Base-by-base conservation (phyloP, 1,140 invertebrate species). In the Anastrepha ludens region DNA sequence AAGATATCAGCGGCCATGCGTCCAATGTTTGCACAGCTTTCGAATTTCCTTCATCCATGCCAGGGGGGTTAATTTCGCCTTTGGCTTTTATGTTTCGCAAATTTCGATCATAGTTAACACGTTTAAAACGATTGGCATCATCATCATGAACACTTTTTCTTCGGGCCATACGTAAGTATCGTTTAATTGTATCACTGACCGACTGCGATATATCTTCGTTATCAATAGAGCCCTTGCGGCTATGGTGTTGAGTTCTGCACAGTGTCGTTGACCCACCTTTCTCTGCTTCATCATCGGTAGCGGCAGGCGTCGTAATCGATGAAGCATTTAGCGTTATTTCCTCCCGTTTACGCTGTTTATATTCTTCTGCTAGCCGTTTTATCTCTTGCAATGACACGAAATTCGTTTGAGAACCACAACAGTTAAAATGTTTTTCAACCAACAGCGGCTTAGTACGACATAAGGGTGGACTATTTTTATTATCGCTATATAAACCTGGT, bases 81-180 rank as follows among this genome's bases (percentile, higher is more conserved):
- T 97, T 97, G 0, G 97, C 95, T 90, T 97, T 97, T 41, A 98
- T 98, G 88, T 97, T 97, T 2, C 97, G 93, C 58, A 98, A 94
- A 90, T 97, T 97, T 59, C 96, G 95, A 90, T 98, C 97, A 90
- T 98, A 98, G 90, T 98, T 98, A 1, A 98, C 97, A 0, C 97
- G 95, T 90, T 97, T 97, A 90, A 98, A 98, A 20, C 96, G 94
- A 90, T 97, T 97, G 3, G 95, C 95, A 91, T 97, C 97, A 85
- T 97, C 97, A 3, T 96, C 95, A 89, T 97, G 96, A 0, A 96
- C 95, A 85, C 96, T 97, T 89, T 97, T 97, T 90, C 97, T 98
- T 7, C 97, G 94, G 0, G 97, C 97, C 97, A 97, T 97, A 87
- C 96, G 94, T 2, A 98, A 93, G 90, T 97, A 97, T 2, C 97